A percentile compares a stretch with the other conserved stretches of the same genome.
phyloP scores from a whole-genome alignment of 2,113 vertebrate species.

The Oryzias javanicus region DNA sequence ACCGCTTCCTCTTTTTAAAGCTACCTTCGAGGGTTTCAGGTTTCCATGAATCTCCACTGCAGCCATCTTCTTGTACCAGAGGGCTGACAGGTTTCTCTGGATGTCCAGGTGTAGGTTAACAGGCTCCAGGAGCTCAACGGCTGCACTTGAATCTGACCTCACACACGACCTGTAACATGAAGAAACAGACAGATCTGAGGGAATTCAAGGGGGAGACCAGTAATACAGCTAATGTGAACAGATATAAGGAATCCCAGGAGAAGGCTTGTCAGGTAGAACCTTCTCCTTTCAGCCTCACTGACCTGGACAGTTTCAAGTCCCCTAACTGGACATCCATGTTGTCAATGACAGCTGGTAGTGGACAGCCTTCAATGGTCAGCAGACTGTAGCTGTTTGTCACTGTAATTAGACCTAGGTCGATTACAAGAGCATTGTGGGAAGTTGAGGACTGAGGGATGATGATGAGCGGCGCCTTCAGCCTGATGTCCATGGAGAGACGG shows the following conservation, averaged over 20 bases:
- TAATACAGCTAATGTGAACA: too few relatives aligned
- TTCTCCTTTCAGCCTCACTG: neutral
- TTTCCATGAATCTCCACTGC: conserved; percentile 86
- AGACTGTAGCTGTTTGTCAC: conserved; percentile 85
- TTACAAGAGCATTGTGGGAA: conserved; percentile 82
- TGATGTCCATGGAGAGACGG: conserved; percentile 83
- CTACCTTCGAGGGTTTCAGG: conserved; percentile 91
- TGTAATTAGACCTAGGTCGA: conserved; percentile 90
- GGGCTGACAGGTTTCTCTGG: conserved; percentile 87
- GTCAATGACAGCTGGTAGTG: conserved; percentile 87
- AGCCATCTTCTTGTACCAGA: conserved; percentile 87
- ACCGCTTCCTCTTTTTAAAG: neutral
- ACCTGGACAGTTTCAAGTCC: conserved; percentile 91
- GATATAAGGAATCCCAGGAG: too few relatives aligned
- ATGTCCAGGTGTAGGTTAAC: conserved; percentile 87
- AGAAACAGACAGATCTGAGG: neutral
- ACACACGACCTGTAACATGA: conserved; percentile 73
- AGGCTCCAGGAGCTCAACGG: conserved; percentile 83
- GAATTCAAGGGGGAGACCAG: too few relatives aligned
- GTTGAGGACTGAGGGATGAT: conserved; percentile 88
- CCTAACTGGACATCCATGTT: conserved; percentile 86
- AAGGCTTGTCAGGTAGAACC: too few relatives aligned
- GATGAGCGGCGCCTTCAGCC: conserved; percentile 91
- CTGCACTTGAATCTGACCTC: conserved; percentile 60
- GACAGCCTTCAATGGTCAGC: conserved; percentile 70